A percentile compares a stretch with the other conserved stretches of the same genome.
Evolutionary conservation across 2,113 vertebrate species (phyloP).

Genomic region (Xiphophorus maculatus): DNA sequence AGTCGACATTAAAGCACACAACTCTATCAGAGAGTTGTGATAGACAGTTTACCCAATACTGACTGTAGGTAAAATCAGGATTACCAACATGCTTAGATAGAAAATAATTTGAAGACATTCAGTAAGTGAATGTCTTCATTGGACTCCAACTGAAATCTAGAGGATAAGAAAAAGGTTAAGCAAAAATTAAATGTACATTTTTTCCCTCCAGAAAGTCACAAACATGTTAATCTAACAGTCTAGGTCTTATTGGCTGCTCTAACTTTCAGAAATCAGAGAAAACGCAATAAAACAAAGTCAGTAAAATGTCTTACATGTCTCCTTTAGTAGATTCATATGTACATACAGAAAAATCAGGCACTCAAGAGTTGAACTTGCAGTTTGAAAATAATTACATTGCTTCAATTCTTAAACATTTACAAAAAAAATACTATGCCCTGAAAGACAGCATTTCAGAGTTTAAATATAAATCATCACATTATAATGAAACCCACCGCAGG

Average conservation of each 20-base stretch:
- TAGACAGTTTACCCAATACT: no score
- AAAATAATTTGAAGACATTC: background rate
- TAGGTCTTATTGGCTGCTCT: no score
- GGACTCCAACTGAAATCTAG: no score
- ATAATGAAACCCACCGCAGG: slow-evolving; percentile 48
- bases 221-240: no score
- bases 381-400: slow-evolving; percentile 73
- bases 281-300: slow-evolving; percentile 7
- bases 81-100: no score
- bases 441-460: slow-evolving; percentile 65
- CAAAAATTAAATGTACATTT: no score
- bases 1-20: no score
- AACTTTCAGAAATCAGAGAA: background rate
- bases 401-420: slow-evolving; percentile 65
- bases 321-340: slow-evolving; percentile 74
- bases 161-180: no score
- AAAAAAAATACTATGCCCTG: slow-evolving; percentile 64
- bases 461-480: slow-evolving; percentile 73
- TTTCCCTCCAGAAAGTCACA: no score
- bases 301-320: slow-evolving; percentile 20
- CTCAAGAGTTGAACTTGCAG: slow-evolving; percentile 74
- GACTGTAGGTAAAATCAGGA: no score
- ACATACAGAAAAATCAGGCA: slow-evolving; percentile 83
- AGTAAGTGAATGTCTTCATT: background rate
- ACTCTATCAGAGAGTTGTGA: no score